These are phyloP conservation scores for Pipistrellus pygmaeus DNA, from an alignment of 2,797 vertebrate genomes.

Conservation along the genomic window DNA sequence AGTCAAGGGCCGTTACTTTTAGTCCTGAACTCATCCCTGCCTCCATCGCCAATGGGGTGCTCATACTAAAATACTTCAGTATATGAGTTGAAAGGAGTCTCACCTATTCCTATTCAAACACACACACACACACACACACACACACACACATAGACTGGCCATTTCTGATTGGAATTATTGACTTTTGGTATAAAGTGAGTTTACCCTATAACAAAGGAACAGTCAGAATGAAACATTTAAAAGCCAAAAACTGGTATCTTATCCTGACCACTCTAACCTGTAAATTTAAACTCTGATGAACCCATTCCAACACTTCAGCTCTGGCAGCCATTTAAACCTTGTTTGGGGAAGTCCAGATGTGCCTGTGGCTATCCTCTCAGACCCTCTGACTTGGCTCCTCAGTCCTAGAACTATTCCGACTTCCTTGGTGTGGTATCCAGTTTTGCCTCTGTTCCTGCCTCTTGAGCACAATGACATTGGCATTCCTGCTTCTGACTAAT, in stretches of 20 bases:
- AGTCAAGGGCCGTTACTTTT: background rate
- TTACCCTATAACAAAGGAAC: background rate
- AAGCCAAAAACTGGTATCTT: background rate
- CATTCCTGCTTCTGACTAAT: background rate
- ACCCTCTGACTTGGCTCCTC: background rate
- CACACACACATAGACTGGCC: background rate
- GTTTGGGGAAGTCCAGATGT: background rate
- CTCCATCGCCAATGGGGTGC: background rate
- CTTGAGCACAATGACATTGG: background rate
- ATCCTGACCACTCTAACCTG: background rate
- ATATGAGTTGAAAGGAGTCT: background rate
- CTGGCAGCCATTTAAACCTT: background rate
- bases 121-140: background rate
- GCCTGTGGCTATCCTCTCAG: background rate
- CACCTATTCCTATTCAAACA: background rate
- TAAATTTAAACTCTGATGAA: background rate
- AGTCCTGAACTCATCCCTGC: background rate
- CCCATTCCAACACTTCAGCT: rapidly evolving
- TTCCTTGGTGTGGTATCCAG: background rate
- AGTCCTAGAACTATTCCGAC: rapidly evolving
- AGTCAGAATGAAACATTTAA: background rate
- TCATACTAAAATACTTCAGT: background rate
- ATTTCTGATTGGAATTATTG: background rate
- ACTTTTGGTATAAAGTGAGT: background rate
- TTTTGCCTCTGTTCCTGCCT: background rate